Conservation (phyloP, 2,888 invertebrate genomes). For the Pilophorus perplexus region DNA sequence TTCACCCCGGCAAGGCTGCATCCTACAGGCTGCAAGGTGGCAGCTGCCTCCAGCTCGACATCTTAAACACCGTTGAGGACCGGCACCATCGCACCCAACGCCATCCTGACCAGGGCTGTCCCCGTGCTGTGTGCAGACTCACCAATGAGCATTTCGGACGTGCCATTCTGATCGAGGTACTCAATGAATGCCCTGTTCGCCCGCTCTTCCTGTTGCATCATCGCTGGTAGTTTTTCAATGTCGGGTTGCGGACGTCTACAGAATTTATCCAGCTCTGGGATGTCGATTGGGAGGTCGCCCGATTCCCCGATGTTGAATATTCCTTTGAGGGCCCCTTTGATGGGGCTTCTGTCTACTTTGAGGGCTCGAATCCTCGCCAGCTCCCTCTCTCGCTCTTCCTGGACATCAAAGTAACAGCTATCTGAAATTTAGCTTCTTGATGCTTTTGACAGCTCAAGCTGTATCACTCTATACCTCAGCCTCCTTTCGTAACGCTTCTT, state of each 20-base stretch:
- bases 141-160: slow-evolving; percentile 34
- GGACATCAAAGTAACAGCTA: no score
- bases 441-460: no score
- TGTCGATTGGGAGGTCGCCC: slow-evolving; percentile 28
- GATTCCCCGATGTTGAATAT: slow-evolving; percentile 17
- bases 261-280: slow-evolving; percentile 29
- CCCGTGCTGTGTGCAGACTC: no score
- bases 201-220: slow-evolving; percentile 33
- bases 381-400: slow-evolving; percentile 18
- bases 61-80: no score
- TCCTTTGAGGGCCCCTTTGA: slow-evolving; percentile 19
- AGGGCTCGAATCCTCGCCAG: background rate
- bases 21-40: no score
- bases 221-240: slow-evolving; percentile 26
- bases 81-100: no score
- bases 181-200: slow-evolving; percentile 30
- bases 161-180: slow-evolving; percentile 32
- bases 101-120: no score
- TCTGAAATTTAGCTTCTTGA: no score
- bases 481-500: slow-evolving; percentile 7
- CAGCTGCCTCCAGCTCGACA: no score
- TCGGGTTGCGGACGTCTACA: slow-evolving; percentile 26
- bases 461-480: no score
- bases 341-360: slow-evolving; percentile 25
- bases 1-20: no score